Evolutionary conservation across 2,888 invertebrate genomes (phyloP).

Genomic region (Drosophila robusta): DNA sequence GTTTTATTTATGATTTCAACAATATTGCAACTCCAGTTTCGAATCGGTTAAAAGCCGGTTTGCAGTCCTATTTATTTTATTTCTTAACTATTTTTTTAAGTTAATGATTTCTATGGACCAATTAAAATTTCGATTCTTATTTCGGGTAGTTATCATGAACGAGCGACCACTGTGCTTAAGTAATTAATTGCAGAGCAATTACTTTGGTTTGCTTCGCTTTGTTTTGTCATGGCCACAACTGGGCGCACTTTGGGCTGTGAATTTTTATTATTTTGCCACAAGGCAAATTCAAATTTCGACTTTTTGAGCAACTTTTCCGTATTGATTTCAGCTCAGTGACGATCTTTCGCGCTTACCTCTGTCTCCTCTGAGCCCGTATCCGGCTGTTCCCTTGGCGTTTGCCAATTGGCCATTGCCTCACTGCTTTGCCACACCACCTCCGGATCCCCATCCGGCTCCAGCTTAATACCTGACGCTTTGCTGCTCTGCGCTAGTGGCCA

Average conservation of each 20-base stretch:
- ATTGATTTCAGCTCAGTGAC: no score
- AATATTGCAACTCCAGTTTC: no score
- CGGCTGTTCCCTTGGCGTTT: conserved; percentile 5
- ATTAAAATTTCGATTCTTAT: no score
- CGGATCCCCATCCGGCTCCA: conserved; percentile 2
- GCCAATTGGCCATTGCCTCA: conserved; percentile 3
- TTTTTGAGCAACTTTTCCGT: no score
- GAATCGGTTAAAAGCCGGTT: no score
- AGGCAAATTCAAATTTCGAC: neutral
- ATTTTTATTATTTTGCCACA: no score
- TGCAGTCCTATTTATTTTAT: no score
- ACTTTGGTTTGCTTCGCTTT: neutral
- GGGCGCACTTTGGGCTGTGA: no score
- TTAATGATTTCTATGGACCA: no score
- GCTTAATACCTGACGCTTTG: neutral
- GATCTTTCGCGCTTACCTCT: conserved; percentile 11
- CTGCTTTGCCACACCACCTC: conserved; percentile 7
- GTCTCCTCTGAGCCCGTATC: conserved; percentile 5
- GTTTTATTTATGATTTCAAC: no score
- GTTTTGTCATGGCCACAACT: neutral
- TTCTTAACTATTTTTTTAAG: neutral
- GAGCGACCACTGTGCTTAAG: neutral
- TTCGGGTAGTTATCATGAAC: no score
- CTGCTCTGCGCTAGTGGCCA: conserved; percentile 12
- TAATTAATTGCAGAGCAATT: conserved; percentile 13